A percentile compares a stretch with the other conserved stretches of the same genome.
phyloP scores from a whole-genome alignment of 2,888 invertebrate species.

The Stenodera caucasica region DNA sequence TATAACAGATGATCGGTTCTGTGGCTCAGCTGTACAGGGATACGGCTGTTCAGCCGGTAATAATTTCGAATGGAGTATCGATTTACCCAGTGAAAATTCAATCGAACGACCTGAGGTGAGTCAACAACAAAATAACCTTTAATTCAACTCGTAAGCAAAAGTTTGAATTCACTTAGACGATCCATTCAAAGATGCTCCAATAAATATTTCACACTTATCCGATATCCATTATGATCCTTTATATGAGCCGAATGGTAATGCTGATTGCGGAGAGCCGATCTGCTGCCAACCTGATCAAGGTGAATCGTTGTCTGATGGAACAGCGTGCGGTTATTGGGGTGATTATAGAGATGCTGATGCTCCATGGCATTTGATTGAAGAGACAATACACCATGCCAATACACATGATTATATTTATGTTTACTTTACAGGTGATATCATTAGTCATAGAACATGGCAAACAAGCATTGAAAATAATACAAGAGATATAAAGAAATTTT shows the following conservation, averaged over 20 bases:
- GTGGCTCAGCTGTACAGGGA: no score
- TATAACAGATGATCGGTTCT: no score
- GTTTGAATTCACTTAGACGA: no score
- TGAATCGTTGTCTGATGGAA: constrained; percentile 52
- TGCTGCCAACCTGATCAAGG: constrained; percentile 74
- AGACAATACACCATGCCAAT: constrained; percentile 53
- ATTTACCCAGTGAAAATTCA: constrained; percentile 34
- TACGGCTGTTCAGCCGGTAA: no score
- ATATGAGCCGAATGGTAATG: constrained; percentile 69
- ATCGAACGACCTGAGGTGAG: constrained; percentile 17
- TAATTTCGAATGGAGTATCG: no score
- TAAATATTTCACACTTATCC: constrained; percentile 66
- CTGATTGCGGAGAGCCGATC: constrained; percentile 73
- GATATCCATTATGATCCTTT: constrained; percentile 81
- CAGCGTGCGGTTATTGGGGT: constrained; percentile 76
- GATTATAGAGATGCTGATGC: constrained; percentile 78
- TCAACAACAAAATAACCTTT: neutral
- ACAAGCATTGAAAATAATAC: constrained; percentile 69
- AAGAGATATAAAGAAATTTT: constrained; percentile 60
- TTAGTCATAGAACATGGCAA: constrained; percentile 87
- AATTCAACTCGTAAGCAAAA: no score
- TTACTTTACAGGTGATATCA: constrained; percentile 84
- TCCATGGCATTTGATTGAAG: constrained; percentile 67
- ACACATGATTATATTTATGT: constrained; percentile 63
- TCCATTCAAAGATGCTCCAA: constrained; percentile 45